Percentiles rank a stretch among this genome's conserved stretches.
phyloP scores from a whole-genome alignment of 2,888 invertebrate genomes.

The Dryobotodes eremita region DNA sequence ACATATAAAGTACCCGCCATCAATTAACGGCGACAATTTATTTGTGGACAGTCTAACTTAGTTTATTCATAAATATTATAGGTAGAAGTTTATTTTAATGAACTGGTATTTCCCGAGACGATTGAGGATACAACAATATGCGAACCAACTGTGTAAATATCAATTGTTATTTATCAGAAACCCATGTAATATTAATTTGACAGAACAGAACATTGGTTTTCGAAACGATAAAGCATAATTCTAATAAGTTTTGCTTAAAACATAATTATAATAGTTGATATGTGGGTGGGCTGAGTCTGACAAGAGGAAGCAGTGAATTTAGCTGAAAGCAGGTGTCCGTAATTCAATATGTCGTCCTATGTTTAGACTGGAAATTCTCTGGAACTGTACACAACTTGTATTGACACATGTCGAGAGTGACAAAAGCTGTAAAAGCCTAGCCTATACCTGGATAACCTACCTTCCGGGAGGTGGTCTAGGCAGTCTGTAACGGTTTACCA shows the following conservation, averaged over 20 bases:
- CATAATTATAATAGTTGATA: neutral
- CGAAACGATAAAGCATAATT: slow-evolving; percentile 4
- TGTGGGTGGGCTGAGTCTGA: slow-evolving; percentile 14
- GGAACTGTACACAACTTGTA: slow-evolving; percentile 4
- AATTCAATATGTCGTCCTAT: slow-evolving; percentile 40
- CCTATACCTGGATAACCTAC: too few relatives aligned
- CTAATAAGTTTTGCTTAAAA: neutral
- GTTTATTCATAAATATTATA: slow-evolving; percentile 26
- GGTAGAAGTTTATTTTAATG: slow-evolving; percentile 13
- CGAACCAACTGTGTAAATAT: slow-evolving; percentile 16
- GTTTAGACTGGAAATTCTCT: slow-evolving; percentile 32
- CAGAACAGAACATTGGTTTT: slow-evolving; percentile 9
- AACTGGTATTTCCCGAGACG: slow-evolving; percentile 36
- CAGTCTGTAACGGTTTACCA: too few relatives aligned
- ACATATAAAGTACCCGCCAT: slow-evolving; percentile 13
- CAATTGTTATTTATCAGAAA: slow-evolving; percentile 18
- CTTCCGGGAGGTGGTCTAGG: too few relatives aligned
- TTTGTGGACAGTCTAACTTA: slow-evolving; percentile 2
- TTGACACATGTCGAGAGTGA: slow-evolving; percentile 4
- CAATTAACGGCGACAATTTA: slow-evolving; percentile 23
- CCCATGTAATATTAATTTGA: slow-evolving; percentile 1
- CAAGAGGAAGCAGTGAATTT: slow-evolving; percentile 24
- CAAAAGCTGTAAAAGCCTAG: too few relatives aligned
- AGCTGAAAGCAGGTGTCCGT: slow-evolving; percentile 26
- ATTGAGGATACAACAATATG: slow-evolving; percentile 19